phyloP scores from a whole-genome alignment of 2,113 vertebrate genomes.

The Dipodomys stephensi region DNA sequence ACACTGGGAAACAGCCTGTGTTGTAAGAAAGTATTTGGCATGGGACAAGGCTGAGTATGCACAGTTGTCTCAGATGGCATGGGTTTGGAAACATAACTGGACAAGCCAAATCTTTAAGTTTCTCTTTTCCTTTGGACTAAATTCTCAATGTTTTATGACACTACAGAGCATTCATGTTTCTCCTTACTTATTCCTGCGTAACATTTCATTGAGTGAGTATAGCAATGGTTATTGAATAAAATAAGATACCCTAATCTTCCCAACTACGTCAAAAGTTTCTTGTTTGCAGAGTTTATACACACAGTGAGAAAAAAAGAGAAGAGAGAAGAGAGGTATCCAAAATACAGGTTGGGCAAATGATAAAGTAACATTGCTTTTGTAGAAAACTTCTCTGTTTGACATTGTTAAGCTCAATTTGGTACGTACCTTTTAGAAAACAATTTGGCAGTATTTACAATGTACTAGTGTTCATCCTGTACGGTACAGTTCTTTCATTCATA shows the following conservation, averaged over 20 bases:
- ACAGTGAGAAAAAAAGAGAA: neutral
- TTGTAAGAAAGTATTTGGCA: slow-evolving; percentile 70
- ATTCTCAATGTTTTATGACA: slow-evolving; percentile 46
- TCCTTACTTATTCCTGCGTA: slow-evolving; percentile 39
- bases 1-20: slow-evolving; percentile 66
- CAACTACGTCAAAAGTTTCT: neutral
- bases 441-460: slow-evolving; percentile 55
- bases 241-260: neutral
- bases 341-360: neutral
- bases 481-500: slow-evolving; percentile 30
- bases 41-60: slow-evolving; percentile 51
- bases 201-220: slow-evolving; percentile 33
- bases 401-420: slow-evolving; percentile 46
- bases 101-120: slow-evolving; percentile 51
- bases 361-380: neutral
- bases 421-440: slow-evolving; percentile 60
- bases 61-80: slow-evolving; percentile 63
- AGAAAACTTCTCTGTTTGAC: neutral
- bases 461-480: slow-evolving; percentile 61
- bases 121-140: slow-evolving; percentile 57
- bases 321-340: neutral
- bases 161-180: neutral
- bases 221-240: slow-evolving; percentile 7
- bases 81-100: slow-evolving; percentile 69
- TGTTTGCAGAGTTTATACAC: neutral